Conservation (phyloP, 2,888 invertebrate species). For the Phortica magna region DNA sequence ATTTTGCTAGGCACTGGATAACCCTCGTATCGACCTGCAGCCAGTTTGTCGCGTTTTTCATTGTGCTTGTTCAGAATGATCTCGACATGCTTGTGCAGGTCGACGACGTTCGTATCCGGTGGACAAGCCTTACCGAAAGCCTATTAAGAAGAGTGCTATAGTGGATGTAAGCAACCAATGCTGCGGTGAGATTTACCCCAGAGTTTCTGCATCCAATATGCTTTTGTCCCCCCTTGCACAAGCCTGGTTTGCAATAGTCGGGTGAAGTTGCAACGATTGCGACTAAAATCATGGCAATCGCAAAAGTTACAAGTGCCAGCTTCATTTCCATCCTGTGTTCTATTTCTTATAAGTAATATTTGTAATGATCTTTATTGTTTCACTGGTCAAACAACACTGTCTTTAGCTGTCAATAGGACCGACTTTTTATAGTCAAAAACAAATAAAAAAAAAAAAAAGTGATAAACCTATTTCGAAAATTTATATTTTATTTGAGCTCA, state of each 20-base stretch:
- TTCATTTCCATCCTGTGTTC: neutral
- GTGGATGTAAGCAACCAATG: neutral
- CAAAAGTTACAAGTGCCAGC: neutral
- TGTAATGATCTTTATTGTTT: too few species aligned
- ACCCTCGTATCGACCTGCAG: constrained; percentile 46
- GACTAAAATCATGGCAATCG: neutral
- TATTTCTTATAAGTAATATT: neutral
- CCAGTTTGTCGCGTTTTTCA: constrained; percentile 51
- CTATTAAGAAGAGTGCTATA: constrained; percentile 30
- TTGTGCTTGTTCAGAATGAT: constrained; percentile 57
- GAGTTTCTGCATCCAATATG: constrained; percentile 59
- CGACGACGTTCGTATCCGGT: constrained; percentile 41
- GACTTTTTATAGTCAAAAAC: too few species aligned
- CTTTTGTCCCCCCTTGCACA: constrained; percentile 50
- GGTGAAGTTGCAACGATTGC: neutral
- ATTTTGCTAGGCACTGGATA: constrained; percentile 53
- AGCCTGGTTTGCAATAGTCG: constrained; percentile 52
- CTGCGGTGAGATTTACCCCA: constrained; percentile 52
- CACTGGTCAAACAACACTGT: too few species aligned
- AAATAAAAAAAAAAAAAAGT: too few species aligned
- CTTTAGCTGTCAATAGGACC: too few species aligned
- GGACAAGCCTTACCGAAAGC: constrained; percentile 44
- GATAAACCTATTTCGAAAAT: too few species aligned
- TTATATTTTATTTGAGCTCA: too few species aligned
- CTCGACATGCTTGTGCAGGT: constrained; percentile 44